These are phyloP conservation scores for Protosalanx chinensis DNA, from an alignment of 2,797 vertebrate genomes.

Conservation along the genomic window DNA sequence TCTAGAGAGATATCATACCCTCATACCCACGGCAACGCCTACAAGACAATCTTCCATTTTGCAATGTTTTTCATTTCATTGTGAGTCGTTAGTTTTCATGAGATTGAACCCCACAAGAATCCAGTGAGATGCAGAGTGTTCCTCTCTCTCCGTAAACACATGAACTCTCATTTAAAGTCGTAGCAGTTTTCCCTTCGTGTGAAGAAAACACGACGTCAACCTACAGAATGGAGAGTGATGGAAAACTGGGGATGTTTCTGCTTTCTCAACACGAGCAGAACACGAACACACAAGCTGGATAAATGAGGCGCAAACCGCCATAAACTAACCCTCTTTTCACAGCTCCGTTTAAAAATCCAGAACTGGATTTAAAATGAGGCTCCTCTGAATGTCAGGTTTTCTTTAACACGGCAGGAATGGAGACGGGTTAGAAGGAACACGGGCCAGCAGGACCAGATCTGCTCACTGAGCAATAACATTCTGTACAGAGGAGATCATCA, in stretches of 20 bases:
- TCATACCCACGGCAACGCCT: not conserved
- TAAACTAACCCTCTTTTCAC: not conserved
- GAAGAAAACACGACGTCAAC: too few relatives aligned
- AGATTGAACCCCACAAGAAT: too few relatives aligned
- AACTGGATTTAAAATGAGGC: not conserved
- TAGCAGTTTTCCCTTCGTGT: too few relatives aligned
- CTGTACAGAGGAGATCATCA: not conserved
- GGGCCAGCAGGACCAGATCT: not conserved
- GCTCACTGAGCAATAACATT: not conserved
- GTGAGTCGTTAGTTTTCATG: conserved; percentile 9
- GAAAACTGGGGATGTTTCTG: too few relatives aligned
- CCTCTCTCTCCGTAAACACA: too few relatives aligned
- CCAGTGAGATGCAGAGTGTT: too few relatives aligned
- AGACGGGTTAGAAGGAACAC: not conserved
- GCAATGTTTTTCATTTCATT: conserved; percentile 8
- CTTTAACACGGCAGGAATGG: not conserved
- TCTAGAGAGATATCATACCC: conserved; percentile 1
- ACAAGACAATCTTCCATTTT: not conserved
- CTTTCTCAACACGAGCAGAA: too few relatives aligned
- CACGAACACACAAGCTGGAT: not conserved
- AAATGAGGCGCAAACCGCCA: not conserved
- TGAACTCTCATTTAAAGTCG: too few relatives aligned
- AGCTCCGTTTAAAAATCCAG: not conserved
- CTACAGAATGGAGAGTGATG: too few relatives aligned
- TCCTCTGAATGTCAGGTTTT: not conserved